Conservation (phyloP, 2,888 invertebrate species). For the Drosophila merina region DNA sequence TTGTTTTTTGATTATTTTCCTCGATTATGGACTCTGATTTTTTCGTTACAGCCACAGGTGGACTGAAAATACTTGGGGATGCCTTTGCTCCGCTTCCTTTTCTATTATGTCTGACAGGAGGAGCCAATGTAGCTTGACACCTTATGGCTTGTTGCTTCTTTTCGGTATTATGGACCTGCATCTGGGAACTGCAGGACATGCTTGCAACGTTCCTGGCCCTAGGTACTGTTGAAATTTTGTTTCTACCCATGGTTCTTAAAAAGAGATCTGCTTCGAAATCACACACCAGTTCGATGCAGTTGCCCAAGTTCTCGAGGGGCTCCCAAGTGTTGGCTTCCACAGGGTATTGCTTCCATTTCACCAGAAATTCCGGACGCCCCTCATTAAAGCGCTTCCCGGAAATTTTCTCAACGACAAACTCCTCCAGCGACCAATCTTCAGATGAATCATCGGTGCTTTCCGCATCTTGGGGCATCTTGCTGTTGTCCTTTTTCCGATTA, state of each 20-base stretch:
- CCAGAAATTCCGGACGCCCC: slow-evolving; percentile 18
- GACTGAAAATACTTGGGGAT: too few relatives aligned
- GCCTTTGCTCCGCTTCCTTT: too few relatives aligned
- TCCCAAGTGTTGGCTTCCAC: slow-evolving; percentile 44
- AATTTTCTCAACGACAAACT: slow-evolving; percentile 41
- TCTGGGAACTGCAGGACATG: too few relatives aligned
- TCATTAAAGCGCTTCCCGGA: slow-evolving; percentile 22
- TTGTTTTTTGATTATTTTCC: too few relatives aligned
- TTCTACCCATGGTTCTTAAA: background rate
- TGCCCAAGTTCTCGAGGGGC: slow-evolving; percentile 26
- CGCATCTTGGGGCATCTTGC: background rate
- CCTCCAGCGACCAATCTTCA: background rate
- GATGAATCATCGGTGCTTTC: background rate
- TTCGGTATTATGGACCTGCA: background rate
- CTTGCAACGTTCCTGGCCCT: too few relatives aligned
- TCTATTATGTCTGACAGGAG: background rate
- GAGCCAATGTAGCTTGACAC: too few relatives aligned
- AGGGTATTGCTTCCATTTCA: slow-evolving; percentile 44
- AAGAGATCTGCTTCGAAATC: slow-evolving; percentile 29
- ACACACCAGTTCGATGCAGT: slow-evolving; percentile 16
- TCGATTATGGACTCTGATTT: too few relatives aligned
- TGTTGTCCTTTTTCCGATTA: background rate
- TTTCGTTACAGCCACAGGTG: too few relatives aligned
- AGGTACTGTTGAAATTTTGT: background rate
- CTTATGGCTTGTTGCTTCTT: background rate